Evolutionary conservation across 2,888 invertebrate species (phyloP), one percentile per base, ranked within the genome.

Genomic region (Acrobasis consociella): DNA sequence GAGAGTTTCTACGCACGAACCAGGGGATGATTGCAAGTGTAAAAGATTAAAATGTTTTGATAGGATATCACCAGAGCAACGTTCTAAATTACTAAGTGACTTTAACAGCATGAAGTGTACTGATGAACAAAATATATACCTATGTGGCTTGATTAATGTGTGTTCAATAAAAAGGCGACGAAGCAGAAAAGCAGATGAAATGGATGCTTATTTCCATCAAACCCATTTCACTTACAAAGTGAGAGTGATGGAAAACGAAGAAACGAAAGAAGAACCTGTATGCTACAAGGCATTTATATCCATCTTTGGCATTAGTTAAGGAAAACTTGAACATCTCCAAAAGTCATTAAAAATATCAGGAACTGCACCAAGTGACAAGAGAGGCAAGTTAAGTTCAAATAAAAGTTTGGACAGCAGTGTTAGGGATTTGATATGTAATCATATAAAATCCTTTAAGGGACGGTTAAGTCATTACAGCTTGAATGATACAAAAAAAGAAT

Each of bases 401-500:
- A 65, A 64, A 38, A 64, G 53, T 60, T 63, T 65, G 11, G 51
- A 63, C 49, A 65, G 11, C 42, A 62, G 63, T 39, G 63, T 51
- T 50, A 63, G 55, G 58, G 39, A 61, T 50, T 16, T 63, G 56
- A 62, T 62, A 38, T 58, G 59, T 64, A 62, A 55, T 50, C 64
- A 67, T 58, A 65, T 68, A 51, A 66, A 66, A 64, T 66, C 64
- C 11, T 65, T 67, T 15, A 64, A 68, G 62, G 64, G 64, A 62
- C 62, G 67, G 52, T 16, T 16, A 64, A 69, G 70, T 58, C 67
- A 69, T 42, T 69, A 68, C 31, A 70, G 66, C 31, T 22, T 66
- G n/a, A 64, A 67, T 38, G 64, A 64, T 60, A 66, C 61, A 13
- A 63, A 63, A 49, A 63, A 68, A 67, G 58, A 60, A 58, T 68